Percentiles rank a stretch among this genome's conserved stretches.
Evolutionary conservation across 2,888 invertebrate species (phyloP).

Genomic region (Parelbella ahira): DNA sequence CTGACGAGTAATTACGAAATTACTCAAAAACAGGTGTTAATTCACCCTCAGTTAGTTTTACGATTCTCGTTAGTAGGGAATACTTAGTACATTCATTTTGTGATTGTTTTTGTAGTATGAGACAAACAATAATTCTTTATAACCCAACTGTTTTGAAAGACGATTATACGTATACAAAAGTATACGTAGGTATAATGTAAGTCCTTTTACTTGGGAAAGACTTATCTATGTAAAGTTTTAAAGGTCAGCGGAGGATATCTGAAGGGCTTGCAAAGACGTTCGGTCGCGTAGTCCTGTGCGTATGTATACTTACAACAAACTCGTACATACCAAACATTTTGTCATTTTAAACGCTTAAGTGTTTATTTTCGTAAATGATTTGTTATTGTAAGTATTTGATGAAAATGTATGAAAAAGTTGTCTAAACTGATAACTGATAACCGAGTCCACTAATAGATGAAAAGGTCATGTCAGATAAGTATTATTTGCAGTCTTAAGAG

Average conservation of each 20-base stretch:
- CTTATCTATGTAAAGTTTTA: constrained; percentile 36
- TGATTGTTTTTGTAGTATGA: too few species aligned
- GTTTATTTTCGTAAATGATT: constrained; percentile 2
- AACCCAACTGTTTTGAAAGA: too few species aligned
- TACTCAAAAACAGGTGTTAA: constrained; percentile 52
- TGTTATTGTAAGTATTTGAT: background rate
- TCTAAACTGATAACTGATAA: too few species aligned
- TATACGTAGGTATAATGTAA: too few species aligned
- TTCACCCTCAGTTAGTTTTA: too few species aligned
- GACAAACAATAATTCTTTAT: too few species aligned
- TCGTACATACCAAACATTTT: constrained; percentile 1
- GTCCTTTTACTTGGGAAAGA: too few species aligned
- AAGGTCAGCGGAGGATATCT: constrained; percentile 35
- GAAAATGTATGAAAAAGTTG: too few species aligned
- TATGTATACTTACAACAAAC: background rate
- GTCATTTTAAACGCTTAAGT: background rate
- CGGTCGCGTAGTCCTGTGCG: background rate
- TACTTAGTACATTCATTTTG: too few species aligned
- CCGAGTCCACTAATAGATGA: too few species aligned
- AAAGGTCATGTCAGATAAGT: constrained; percentile 29
- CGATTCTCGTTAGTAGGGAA: too few species aligned
- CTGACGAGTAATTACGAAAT: constrained; percentile 40
- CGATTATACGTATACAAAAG: too few species aligned
- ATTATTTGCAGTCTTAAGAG: constrained; percentile 26
- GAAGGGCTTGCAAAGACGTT: constrained; percentile 29